Base-by-base conservation (phyloP, 1,140 invertebrate genomes). In the Musca vetustissima region DNA sequence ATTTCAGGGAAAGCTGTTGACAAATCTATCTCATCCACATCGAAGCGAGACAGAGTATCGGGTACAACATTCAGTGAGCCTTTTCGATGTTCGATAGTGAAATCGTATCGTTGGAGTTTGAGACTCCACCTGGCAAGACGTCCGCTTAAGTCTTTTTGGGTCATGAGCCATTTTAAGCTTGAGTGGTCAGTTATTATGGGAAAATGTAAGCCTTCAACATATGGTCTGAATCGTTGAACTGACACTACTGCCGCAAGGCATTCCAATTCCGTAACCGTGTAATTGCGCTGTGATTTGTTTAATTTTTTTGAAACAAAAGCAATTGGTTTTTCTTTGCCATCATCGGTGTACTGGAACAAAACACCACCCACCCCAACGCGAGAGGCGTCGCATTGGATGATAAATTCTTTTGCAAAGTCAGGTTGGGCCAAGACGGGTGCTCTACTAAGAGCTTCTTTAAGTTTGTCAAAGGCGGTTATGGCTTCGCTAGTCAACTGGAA, bases 211-310 rank as follows among this genome's bases (percentile, higher is more conserved):
- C 78, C 82, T 53, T 81, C 76, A 2, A 85, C 19, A 71, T 83
- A 86, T 7, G 74, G 70, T 47, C 80, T 70, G 68, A 85, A 86
- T 61, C 84, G 81, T 67, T 83, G 71, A 48, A 83, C 73, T 8
- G 75, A 80, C 66, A 74, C 76, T 2, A 86, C 65, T 7, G 86
- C 74, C 7, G 83, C 84, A 15, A 85, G 71, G 55, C 76, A 78
- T 74, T 86, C 84, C 64, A 73, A 67, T 70, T 86, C 82, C 2
- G 81, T 83, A 6, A 75, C 73, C 0, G 24, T 52, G 48, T 73
- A 74, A 7, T 72, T 73, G 4, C 64, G 13, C 72, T 70, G 68
- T 3, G 68, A 49, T 32, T n/a, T 32, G 21, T 69, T 72, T n/a
- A 6, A 72, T 19, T 21, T 67, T 14, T 64, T 55, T 15, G 67